phyloP scores from a whole-genome alignment of 2,113 vertebrate genomes.

The Psettodes erumei region DNA sequence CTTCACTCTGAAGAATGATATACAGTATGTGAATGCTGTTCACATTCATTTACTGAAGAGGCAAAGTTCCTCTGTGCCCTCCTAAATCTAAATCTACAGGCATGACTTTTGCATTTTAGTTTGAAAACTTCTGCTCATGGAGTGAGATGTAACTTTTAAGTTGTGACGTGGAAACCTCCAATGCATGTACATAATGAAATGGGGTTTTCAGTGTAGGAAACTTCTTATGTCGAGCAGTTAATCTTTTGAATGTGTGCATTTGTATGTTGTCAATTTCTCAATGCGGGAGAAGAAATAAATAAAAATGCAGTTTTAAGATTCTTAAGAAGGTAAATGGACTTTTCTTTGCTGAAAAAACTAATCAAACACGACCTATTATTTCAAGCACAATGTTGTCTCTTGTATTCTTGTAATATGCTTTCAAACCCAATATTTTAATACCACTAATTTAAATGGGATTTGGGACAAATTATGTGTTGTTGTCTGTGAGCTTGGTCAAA shows the following conservation, averaged over 20 bases:
- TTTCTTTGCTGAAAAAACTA: background rate
- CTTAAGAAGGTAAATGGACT: background rate
- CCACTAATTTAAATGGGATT: background rate
- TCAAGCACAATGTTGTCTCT: background rate
- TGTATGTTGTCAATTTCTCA: background rate
- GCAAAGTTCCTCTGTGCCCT: background rate
- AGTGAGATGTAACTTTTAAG: background rate
- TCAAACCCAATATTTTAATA: background rate
- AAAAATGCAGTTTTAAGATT: background rate
- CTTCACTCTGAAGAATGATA: conserved; percentile 3
- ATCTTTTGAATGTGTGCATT: background rate
- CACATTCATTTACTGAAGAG: background rate
- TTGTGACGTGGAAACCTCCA: background rate
- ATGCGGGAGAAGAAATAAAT: background rate
- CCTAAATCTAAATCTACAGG: background rate
- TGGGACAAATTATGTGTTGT: background rate
- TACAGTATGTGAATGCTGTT: background rate
- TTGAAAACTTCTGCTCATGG: background rate
- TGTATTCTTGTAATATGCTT: background rate
- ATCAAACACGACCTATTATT: background rate
- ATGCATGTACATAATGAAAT: too few species aligned
- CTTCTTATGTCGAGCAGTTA: too few species aligned
- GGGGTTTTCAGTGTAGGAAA: background rate
- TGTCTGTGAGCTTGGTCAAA: conserved; percentile 20
- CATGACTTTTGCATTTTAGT: background rate